Evolutionary conservation across 2,113 vertebrate species (phyloP), one percentile per base, ranked within the genome.

Genomic region (Ammodytes dubius): DNA sequence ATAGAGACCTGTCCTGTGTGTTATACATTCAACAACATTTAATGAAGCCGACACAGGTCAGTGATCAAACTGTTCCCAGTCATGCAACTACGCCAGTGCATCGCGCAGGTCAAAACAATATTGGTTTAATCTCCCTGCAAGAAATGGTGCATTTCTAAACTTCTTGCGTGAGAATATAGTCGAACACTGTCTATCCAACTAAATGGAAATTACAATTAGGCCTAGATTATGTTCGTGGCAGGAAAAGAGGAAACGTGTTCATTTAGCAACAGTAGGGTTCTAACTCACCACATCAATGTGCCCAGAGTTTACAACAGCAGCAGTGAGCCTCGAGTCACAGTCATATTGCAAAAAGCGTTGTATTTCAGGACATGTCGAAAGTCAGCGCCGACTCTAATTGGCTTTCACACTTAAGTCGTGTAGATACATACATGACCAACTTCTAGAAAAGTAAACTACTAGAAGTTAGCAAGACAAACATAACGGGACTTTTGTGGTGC

Each of bases 401-500:
- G 27, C 10, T 72, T 42, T 7, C 4, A 37, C 12, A 7, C 37
- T 8, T 0, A 46, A 9, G 39, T 6, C 6, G 52, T 7, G 54
- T 27, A 46, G 19, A 9, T 58, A 58, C 17, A 14, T 12, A 46
- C 15, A 6, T 35, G 35, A n/a, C 14, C 1, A 54, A 54, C 9
- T 19, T 17, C 15, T 0, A 7, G 35, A n/a, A 0, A 12, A 57
- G 46, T 39, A 27, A 27, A 27, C 27, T 27, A 27, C n/a, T 2
- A 49, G 56, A 6, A 17, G 74, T 63, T 74, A 77, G 7, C 81
- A 63, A 52, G 53, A 63, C 70, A 77, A 86, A 90, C 76, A 88
- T 90, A 92, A 88, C 85, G 84, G 85, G 71, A 90, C 77, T 90
- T 27, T 79, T 76, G 4, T 4, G 4, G 49, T 74, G 2, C 61